Evolutionary conservation across 2,888 invertebrate species (phyloP), one percentile per base, ranked within the genome.

Genomic region (Molorchus minor): DNA sequence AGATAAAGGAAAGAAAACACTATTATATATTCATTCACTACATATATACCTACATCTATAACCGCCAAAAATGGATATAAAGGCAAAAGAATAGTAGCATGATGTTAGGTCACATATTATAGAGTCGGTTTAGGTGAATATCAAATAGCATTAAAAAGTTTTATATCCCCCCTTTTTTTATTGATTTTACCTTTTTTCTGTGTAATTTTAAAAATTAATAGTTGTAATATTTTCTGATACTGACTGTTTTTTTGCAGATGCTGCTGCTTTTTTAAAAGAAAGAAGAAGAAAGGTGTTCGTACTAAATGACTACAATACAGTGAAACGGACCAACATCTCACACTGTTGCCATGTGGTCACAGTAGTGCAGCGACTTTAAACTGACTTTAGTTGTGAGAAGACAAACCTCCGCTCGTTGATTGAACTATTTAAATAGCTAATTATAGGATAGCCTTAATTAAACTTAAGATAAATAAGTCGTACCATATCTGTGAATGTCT

Each of bases 191-290:
- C n/a, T n/a, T n/a, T n/a, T n/a, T n/a, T n/a, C n/a, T n/a, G n/a
- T n/a, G n/a, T n/a, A n/a, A n/a, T n/a, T n/a, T n/a, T n/a, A n/a
- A n/a, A n/a, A n/a, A n/a, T n/a, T n/a, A n/a, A n/a, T n/a, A n/a
- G n/a, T n/a, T n/a, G 17, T n/a, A 17, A 13, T 25, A 4, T 30
- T 10, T 25, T 20, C 8, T 5, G 36, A 21, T 16, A 36, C 36
- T 36, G 7, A 36, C 4, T 0, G 21, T 17, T 17, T 17, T 19
- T 2, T 16, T 65, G 80, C 85, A 96, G 96, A 86, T 97, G 97
- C 88, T 98, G 98, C 85, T 98, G 96, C 85, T 98, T 97, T 89
- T 95, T 96, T 88, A 95, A 96, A 85, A 91, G 96, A 83, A 96
- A 96, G 93, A 96, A 96, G 93, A 97, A 97, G 91, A 96, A 96